Base-by-base conservation (phyloP, 2,888 invertebrate species). In the Chrysopilus asiliformis region DNA sequence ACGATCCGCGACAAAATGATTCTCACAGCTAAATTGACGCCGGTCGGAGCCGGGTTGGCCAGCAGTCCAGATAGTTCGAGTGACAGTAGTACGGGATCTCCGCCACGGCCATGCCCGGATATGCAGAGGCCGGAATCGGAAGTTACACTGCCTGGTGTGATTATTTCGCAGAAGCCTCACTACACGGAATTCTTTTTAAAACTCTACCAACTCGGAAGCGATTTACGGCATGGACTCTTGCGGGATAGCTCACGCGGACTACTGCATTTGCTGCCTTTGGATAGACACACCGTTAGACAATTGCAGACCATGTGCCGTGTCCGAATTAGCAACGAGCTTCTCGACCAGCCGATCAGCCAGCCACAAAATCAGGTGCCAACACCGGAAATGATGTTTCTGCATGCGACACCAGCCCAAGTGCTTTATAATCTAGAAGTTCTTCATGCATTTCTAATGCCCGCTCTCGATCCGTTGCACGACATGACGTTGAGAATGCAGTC, bases 71-170 rank as follows among this genome's bases (percentile, higher is more conserved):
- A 94, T 56, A 89, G 90, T 38, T 90, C 89, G 53, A 90, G 90
- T 39, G 94, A 94, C 59, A 91, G 91, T 47, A 91, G 91, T 38
- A 85, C 89, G 3, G 86, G 89, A 3, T 91, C 91, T 2, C 91
- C 91, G 2, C 89, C 87, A 45, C 74, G 85, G 55, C 79, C 82
- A 1, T 84, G 82, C 49, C 57, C 58, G 3, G 83, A 84, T 57
- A 76, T 79, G 43, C 76, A 80, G 30, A 80, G 79, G 51, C 62
- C 76, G 13, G 87, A 90, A 53, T 84, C 85, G 1, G 95, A 95
- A 65, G 81, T 79, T 54, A 79, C 79, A 46, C 65, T 95, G 47
- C 94, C 94, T 9, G 93, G 94, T 39, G 90, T 93, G 50, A 85
- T 89, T 33, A 86, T 94, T 69, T 79, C 93, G 1, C 76, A 81